Evolutionary conservation across 2,113 vertebrate species (phyloP).

Genomic region (Zingel zingel): DNA sequence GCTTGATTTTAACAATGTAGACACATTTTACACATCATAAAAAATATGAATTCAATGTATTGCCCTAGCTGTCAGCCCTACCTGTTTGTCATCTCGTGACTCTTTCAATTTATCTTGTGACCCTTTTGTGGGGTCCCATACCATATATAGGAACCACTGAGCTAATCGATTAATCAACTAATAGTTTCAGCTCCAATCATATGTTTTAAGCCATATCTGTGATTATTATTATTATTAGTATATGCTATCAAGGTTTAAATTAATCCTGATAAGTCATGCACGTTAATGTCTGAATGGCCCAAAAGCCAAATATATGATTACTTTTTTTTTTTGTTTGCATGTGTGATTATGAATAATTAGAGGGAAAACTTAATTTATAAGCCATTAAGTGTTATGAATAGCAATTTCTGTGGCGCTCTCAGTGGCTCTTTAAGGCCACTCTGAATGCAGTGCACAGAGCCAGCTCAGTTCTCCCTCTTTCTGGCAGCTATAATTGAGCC

Average conservation of each 20-base stretch:
- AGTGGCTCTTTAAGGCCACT: conserved; percentile 91
- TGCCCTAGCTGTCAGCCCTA: background rate
- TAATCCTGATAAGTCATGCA: conserved; percentile 3
- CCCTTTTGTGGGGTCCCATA: too few relatives aligned
- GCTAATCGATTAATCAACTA: background rate
- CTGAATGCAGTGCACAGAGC: conserved; percentile 88
- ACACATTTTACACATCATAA: background rate
- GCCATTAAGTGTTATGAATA: conserved; percentile 91
- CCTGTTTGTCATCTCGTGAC: background rate
- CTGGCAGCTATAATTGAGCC: conserved; percentile 92
- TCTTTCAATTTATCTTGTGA: background rate
- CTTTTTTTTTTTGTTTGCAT: conserved; percentile 59
- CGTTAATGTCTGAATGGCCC: background rate
- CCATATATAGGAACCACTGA: background rate
- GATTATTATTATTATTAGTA: conserved; percentile 25
- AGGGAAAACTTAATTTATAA: conserved; percentile 85
- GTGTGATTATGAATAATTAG: conserved; percentile 93
- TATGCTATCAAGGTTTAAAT: background rate
- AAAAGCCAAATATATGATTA: conserved; percentile 53
- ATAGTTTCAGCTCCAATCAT: background rate
- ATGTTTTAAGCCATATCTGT: conserved; percentile 1
- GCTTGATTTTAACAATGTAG: background rate
- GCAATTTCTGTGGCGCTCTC: conserved; percentile 93
- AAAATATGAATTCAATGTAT: background rate
- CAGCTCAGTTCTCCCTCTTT: conserved; percentile 89